Conservation (phyloP, 2,888 invertebrate genomes). For the Sesia bembeciformis region DNA sequence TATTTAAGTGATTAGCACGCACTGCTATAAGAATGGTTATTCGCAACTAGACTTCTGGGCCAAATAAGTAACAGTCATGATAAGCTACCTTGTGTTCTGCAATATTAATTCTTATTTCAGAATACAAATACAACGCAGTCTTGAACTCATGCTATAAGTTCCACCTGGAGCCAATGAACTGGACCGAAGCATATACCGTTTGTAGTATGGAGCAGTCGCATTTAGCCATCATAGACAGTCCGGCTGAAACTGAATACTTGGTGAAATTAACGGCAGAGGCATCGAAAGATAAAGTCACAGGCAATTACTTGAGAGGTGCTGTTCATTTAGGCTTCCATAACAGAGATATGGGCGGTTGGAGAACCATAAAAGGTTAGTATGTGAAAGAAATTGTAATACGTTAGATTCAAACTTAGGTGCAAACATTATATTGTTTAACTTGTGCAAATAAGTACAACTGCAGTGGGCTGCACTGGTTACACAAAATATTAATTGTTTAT, state of each 20-base stretch:
- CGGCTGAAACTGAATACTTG: constrained; percentile 30
- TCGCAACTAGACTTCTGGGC: too few relatives aligned
- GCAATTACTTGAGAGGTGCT: constrained; percentile 13
- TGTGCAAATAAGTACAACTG: too few relatives aligned
- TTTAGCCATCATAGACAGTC: constrained; percentile 40
- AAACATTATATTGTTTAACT: too few relatives aligned
- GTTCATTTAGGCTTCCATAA: constrained; percentile 16
- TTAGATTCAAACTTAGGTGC: too few relatives aligned
- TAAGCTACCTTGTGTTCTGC: too few relatives aligned
- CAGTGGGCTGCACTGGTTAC: too few relatives aligned
- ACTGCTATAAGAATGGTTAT: too few relatives aligned
- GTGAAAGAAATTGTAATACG: too few relatives aligned
- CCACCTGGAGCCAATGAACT: constrained; percentile 35
- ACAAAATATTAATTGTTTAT: too few relatives aligned
- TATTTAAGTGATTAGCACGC: too few relatives aligned
- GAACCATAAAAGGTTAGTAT: constrained; percentile 30
- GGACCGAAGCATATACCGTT: constrained; percentile 38
- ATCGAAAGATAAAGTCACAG: constrained; percentile 24
- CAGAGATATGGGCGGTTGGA: constrained; percentile 23
- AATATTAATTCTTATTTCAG: constrained; percentile 20
- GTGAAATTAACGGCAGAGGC: constrained; percentile 24
- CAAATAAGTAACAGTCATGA: too few relatives aligned
- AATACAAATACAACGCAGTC: constrained; percentile 28
- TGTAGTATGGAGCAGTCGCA: constrained; percentile 45
- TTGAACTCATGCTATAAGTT: constrained; percentile 47